Evolutionary conservation across 2,113 vertebrate genomes (phyloP).

Genomic region (Pteropus alecto): DNA sequence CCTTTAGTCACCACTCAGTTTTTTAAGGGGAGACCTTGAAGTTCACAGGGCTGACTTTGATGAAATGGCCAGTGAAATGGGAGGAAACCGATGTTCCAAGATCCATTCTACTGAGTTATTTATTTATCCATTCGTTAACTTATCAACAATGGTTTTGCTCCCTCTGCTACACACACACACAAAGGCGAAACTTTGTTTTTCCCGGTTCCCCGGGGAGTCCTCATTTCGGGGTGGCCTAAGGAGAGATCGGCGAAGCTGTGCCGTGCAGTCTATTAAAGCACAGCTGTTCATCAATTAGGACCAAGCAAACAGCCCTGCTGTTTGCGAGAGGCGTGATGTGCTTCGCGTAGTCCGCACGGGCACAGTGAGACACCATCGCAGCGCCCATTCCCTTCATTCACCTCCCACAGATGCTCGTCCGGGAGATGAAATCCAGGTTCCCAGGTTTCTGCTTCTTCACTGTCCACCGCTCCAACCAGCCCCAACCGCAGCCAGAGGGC

Average conservation of each 20-base stretch:
- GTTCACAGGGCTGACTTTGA: conserved; percentile 6
- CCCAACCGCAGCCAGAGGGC: not conserved
- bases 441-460: not conserved
- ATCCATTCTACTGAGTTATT: not conserved
- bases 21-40: conserved; percentile 39
- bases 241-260: conserved; percentile 81
- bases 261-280: conserved; percentile 79
- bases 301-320: conserved; percentile 79
- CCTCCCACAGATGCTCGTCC: not conserved
- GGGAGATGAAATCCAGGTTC: not conserved
- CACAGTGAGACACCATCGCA: accelerated
- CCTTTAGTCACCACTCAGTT: not conserved
- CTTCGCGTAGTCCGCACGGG: conserved; percentile 74
- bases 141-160: not conserved
- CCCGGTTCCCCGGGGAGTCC: conserved; percentile 75
- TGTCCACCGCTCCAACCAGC: not conserved
- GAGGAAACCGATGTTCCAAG: not conserved
- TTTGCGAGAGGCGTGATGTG: conserved; percentile 64
- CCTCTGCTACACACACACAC: not conserved
- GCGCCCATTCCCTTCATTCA: accelerated
- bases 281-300: conserved; percentile 83
- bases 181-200: conserved; percentile 50
- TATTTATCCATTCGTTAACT: not conserved
- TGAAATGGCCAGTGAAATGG: not conserved
- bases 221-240: conserved; percentile 80